Percentiles rank a stretch among this genome's conserved stretches.
phyloP scores from a whole-genome alignment of 1,140 invertebrate genomes.

The Diabrotica virgifera region DNA sequence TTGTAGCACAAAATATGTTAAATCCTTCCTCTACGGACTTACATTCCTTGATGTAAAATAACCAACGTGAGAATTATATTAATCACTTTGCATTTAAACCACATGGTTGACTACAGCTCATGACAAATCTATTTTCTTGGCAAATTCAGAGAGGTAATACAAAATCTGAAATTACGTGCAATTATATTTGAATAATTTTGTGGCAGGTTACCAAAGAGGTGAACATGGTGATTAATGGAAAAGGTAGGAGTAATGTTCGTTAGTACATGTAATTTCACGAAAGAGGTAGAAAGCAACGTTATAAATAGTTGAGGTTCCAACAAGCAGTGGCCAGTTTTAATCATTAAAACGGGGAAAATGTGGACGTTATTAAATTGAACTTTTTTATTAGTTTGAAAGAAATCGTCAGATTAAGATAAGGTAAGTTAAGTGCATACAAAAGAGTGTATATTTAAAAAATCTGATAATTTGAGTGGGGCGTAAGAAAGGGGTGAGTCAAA shows the following conservation, averaged over 20 bases:
- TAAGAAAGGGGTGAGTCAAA: too few species aligned
- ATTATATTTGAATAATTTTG: conserved; percentile 17
- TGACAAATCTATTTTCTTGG: conserved; percentile 18
- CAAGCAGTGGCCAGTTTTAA: too few species aligned
- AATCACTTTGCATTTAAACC: conserved; percentile 10
- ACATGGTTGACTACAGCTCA: conserved; percentile 8
- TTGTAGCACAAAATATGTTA: not conserved
- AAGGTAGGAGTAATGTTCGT: not conserved
- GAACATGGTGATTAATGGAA: not conserved
- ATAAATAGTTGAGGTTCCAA: too few species aligned
- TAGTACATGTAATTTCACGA: not conserved
- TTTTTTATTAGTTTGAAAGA: too few species aligned
- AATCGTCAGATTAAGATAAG: too few species aligned
- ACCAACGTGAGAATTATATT: conserved; percentile 6
- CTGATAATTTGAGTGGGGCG: too few species aligned
- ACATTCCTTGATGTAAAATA: not conserved
- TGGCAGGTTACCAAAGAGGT: conserved; percentile 17
- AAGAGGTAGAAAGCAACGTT: too few species aligned
- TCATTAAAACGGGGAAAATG: too few species aligned
- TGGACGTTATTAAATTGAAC: too few species aligned
- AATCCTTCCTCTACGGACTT: not conserved
- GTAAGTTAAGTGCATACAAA: too few species aligned
- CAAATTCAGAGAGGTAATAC: conserved; percentile 16
- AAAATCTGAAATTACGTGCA: conserved; percentile 17
- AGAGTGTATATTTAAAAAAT: too few species aligned